These are phyloP conservation scores for Macrostomum lignano DNA, from an alignment of 1,140 invertebrate genomes.

Conservation along the genomic window DNA sequence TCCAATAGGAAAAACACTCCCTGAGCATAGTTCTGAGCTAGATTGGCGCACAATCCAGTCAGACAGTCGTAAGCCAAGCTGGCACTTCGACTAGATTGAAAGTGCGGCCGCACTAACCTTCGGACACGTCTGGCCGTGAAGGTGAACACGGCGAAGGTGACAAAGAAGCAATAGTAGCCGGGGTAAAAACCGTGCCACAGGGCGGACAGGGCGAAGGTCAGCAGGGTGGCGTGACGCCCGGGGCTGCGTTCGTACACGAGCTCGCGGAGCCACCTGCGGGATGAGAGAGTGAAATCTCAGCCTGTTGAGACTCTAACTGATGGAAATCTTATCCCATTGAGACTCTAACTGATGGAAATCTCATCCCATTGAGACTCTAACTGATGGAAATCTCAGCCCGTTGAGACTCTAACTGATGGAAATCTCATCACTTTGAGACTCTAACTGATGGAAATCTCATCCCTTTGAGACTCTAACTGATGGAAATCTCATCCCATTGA, in stretches of 20 bases:
- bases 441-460: no score
- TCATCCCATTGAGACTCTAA: no score
- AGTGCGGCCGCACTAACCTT: slow-evolving; percentile 42
- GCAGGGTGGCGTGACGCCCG: slow-evolving; percentile 25
- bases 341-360: no score
- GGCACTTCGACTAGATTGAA: slow-evolving; percentile 34
- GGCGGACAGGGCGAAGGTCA: slow-evolving; percentile 59
- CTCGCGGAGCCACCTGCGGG: slow-evolving; percentile 55
- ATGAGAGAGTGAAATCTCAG: no score
- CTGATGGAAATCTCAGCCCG: no score
- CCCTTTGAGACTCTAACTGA: no score
- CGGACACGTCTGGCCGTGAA: slow-evolving; percentile 46
- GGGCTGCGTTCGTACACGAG: slow-evolving; percentile 52
- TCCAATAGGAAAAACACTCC: slow-evolving; percentile 59
- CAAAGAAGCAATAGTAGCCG: slow-evolving; percentile 81
- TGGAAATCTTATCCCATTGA: no score
- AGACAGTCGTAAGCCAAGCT: slow-evolving; percentile 46
- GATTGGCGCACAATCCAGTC: slow-evolving; percentile 43
- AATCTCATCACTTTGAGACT: no score
- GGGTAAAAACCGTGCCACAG: slow-evolving; percentile 88
- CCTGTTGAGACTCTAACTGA: no score
- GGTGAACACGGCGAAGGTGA: slow-evolving; percentile 55
- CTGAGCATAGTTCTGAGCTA: slow-evolving; percentile 50
- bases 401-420: no score
- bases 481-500: no score